Evolutionary conservation across 2,888 invertebrate genomes (phyloP).

Genomic region (Pardosa pseudoannulata): DNA sequence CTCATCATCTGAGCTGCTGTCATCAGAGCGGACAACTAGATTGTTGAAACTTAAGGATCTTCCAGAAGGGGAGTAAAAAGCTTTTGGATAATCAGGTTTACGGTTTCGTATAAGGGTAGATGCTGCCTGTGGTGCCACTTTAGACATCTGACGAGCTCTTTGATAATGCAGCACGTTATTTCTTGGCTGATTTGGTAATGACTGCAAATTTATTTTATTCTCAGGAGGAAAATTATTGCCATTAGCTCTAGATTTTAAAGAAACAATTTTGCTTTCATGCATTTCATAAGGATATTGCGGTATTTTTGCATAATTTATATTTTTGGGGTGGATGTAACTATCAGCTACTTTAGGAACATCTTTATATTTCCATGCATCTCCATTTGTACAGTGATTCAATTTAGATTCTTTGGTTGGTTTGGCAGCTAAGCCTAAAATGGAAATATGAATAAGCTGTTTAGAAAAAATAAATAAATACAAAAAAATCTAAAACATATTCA

Average conservation of each 20-base stretch:
- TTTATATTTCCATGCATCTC: conserved; percentile 16
- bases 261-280: conserved; percentile 67
- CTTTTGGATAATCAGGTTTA: conserved; percentile 45
- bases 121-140: conserved; percentile 26
- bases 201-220: conserved; percentile 13
- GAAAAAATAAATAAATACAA: too few relatives aligned
- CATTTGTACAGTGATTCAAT: background rate
- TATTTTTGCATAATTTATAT: conserved; percentile 59
- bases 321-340: conserved; percentile 59
- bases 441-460: too few relatives aligned
- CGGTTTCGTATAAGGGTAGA: conserved; percentile 31
- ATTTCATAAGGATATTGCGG: conserved; percentile 67
- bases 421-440: conserved; percentile 38
- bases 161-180: conserved; percentile 53
- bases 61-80: conserved; percentile 60
- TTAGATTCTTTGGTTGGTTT: conserved; percentile 32
- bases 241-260: conserved; percentile 41
- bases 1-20: conserved; percentile 55
- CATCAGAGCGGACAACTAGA: conserved; percentile 56
- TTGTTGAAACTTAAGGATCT: conserved; percentile 63
- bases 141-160: conserved; percentile 49
- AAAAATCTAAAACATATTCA: too few relatives aligned
- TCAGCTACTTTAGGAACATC: conserved; percentile 45
- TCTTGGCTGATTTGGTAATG: conserved; percentile 9
- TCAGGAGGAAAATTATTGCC: background rate